These are phyloP conservation scores for Castor canadensis DNA, from an alignment of 2,113 vertebrate genomes.

Conservation along the genomic window DNA sequence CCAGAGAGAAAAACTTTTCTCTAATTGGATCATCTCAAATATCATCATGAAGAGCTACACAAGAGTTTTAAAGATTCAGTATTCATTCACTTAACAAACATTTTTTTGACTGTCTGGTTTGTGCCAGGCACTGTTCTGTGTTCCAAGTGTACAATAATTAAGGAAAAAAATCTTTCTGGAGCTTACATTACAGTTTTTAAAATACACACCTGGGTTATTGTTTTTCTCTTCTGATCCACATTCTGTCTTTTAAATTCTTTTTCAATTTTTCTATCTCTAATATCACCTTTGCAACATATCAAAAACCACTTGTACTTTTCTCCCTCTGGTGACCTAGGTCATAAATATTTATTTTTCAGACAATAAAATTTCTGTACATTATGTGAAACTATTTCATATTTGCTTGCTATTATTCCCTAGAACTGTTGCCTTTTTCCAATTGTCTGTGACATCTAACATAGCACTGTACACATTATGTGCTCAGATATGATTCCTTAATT, in stretches of 20 bases:
- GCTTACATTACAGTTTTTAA: not conserved
- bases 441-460: not conserved
- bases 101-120: not conserved
- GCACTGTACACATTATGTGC: accelerated
- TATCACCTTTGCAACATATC: not conserved
- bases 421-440: not conserved
- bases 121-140: not conserved
- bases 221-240: not conserved
- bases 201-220: not conserved
- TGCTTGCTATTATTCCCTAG: not conserved
- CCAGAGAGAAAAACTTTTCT: conserved; percentile 57
- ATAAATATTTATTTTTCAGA: conserved; percentile 31
- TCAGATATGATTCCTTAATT: not conserved
- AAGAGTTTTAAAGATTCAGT: not conserved
- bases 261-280: not conserved
- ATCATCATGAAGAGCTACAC: not conserved
- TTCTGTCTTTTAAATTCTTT: not conserved
- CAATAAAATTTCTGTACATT: not conserved
- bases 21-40: conserved; percentile 59
- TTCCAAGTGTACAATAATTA: not conserved
- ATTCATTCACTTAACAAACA: not conserved
- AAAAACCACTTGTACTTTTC: not conserved
- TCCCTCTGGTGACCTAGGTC: not conserved
- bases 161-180: not conserved
- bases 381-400: not conserved